These are phyloP conservation scores for Ridgeia piscesae DNA, from an alignment of 1,140 invertebrate genomes.

Conservation along the genomic window DNA sequence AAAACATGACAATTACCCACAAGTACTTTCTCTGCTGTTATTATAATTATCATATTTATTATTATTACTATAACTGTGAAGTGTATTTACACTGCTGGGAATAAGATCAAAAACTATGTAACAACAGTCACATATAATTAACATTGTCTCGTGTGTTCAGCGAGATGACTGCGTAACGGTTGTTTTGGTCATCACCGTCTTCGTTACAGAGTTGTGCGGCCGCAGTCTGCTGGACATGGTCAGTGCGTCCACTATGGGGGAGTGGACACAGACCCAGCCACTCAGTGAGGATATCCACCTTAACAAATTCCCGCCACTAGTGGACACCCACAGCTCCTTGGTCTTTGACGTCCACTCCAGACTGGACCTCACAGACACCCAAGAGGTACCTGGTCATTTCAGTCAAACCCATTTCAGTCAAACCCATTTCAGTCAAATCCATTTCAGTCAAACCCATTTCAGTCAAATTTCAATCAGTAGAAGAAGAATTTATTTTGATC, in stretches of 20 bases:
- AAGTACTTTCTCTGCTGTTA: too few species aligned
- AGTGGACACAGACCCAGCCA: slow-evolving; percentile 52
- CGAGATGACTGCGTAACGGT: neutral
- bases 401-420: too few species aligned
- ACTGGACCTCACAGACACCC: slow-evolving; percentile 18
- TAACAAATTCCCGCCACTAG: slow-evolving; percentile 50
- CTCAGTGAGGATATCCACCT: slow-evolving; percentile 56
- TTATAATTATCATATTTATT: too few species aligned
- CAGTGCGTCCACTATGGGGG: neutral
- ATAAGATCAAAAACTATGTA: neutral
- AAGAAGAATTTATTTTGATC: too few species aligned
- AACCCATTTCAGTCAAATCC: too few species aligned
- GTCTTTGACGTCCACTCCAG: slow-evolving; percentile 38
- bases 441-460: too few species aligned
- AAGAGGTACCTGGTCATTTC: too few species aligned
- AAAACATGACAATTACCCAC: too few species aligned
- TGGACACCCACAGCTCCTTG: slow-evolving; percentile 45
- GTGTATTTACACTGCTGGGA: neutral
- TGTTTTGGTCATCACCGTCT: neutral
- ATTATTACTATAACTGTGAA: neutral
- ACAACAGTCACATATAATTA: neutral
- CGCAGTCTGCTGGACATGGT: slow-evolving; percentile 3
- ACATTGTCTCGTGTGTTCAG: neutral
- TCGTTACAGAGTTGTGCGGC: neutral
- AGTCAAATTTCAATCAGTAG: too few species aligned